Percentiles rank a stretch among this genome's conserved stretches.
phyloP scores from a whole-genome alignment of 37 sponge, comb jelly and placozoan species.

The Amphimedon queenslandica region DNA sequence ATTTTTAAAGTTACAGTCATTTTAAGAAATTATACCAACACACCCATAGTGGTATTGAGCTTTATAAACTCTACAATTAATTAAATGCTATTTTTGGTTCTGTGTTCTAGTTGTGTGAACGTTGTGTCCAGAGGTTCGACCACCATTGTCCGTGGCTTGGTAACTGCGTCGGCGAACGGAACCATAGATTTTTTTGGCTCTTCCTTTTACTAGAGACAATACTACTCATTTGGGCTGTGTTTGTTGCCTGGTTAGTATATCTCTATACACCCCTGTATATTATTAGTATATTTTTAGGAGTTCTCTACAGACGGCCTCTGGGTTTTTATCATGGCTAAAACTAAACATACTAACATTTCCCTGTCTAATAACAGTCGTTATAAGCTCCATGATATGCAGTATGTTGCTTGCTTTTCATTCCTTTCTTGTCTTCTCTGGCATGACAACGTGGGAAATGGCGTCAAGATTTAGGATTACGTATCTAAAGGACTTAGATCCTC shows the following conservation, averaged over 20 bases:
- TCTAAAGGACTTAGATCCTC: slow-evolving; percentile 38
- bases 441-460: slow-evolving; percentile 70
- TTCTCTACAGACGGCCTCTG: slow-evolving; percentile 2
- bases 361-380: slow-evolving; percentile 9
- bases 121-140: slow-evolving; percentile 62
- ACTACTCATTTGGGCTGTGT: slow-evolving; percentile 37
- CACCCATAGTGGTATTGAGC: too few relatives aligned
- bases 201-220: slow-evolving; percentile 45
- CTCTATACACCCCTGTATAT: neutral
- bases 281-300: slow-evolving; percentile 30
- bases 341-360: slow-evolving; percentile 28
- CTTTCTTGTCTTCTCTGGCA: slow-evolving; percentile 55
- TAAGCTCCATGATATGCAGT: slow-evolving; percentile 5
- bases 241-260: slow-evolving; percentile 51
- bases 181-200: slow-evolving; percentile 60
- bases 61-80: too few relatives aligned
- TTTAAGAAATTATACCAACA: too few relatives aligned
- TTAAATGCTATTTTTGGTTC: too few relatives aligned
- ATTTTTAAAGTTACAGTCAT: too few relatives aligned
- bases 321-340: slow-evolving; percentile 9
- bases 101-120: slow-evolving; percentile 33
- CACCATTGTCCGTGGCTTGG: slow-evolving; percentile 81
- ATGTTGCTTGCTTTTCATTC: slow-evolving; percentile 52
- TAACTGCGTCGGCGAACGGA: slow-evolving; percentile 73
- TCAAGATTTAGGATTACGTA: slow-evolving; percentile 42